Base-by-base conservation (phyloP, 1,140 invertebrate genomes). In the Drosophila persimilis region DNA sequence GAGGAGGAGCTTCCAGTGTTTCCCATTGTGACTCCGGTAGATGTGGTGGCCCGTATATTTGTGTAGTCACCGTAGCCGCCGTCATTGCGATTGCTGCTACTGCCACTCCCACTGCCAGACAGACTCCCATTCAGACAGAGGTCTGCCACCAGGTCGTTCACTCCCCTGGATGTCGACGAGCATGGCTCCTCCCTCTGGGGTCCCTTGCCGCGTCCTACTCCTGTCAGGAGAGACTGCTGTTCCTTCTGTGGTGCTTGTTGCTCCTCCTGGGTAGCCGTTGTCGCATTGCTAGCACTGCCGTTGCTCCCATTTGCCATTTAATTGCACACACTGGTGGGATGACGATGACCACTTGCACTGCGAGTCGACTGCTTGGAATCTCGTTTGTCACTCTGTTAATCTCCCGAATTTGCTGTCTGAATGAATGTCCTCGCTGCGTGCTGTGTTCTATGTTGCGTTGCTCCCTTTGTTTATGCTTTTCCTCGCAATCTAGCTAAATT, bases 241-340 rank as follows among this genome's bases (percentile, higher is more conserved):
- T 56, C 64, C 44, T 50, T 39, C 17, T 76, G 72, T 29, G 73
- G 57, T 39, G 59, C 20, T 41, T 53, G 54, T 58, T 57, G 51
- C 20, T 71, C 63, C 55, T 45, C 60, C 44, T 67, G 48, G 35
- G 60, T 45, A 20, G 48, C 56, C 13, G 72, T 46, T 11, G 76
- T 67, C 24, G 69, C 67, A 56, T 89, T 80, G 54, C 66, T 78
- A 48, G 80, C 57, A 62, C 73, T 90, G 55, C 73, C 78, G 50
- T 83, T 84, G 75, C 73, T 84, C 22, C 83, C 83, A 86, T 86
- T 86, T 76, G 83, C 83, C 83, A 86, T 86, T 81, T 77, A 74
- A 63, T 64, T 51, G 39, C 11, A 20, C 53, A 47, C 61, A 50
- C 9, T 59, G n/a, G 22, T 59, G 45, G 44, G 31, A 26, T 26